Evolutionary conservation across 2,113 vertebrate species (phyloP), one percentile per base, ranked within the genome.

Genomic region (Poicephalus gulielmi): DNA sequence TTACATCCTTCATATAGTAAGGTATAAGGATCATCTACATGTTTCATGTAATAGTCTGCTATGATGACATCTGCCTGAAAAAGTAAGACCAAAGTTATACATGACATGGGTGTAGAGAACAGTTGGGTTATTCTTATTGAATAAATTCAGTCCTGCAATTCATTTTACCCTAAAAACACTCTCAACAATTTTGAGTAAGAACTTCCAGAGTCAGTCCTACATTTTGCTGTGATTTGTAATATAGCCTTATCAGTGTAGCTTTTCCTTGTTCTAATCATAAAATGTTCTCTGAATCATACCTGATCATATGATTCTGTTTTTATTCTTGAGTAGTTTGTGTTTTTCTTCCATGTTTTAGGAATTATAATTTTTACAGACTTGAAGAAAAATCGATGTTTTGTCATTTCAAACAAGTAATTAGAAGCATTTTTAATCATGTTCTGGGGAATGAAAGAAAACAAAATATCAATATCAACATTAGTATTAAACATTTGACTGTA

Each of bases 321-420:
- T 49, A 97, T 68, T 69, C 63, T 96, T 87, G 77, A 64, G 75
- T 98, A 98, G 6, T 53, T 86, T 31, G 37, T 9, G 39, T 90
- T 96, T 55, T 86, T 68, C 35, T 33, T 70, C 98, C 98, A 98
- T 3, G 94, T 97, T n/a, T 94, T 63, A 53, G 98, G 98, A 83
- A 98, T 93, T 86, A 98, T 70, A 81, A 98, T 97, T 93, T 97
- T 98, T 77, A 97, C 95, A 44, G 96, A 96, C 64, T 96, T 98
- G 94, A 98, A 98, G 94, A 97, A 98, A 92, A 98, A 82, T 78
- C 94, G 97, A 82, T 68, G 39, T 78, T 97, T 63, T 43, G 96
- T 97, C 35, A 95, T 97, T 60, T 92, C 39, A 92, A 98, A 97
- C 67, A 98, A 94, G 67, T 98, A 97, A 43, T 49, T 11, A 46